Evolutionary conservation across 2,113 vertebrate species (phyloP), one percentile per base, ranked within the genome.

Genomic region (Dromaius novaehollandiae): DNA sequence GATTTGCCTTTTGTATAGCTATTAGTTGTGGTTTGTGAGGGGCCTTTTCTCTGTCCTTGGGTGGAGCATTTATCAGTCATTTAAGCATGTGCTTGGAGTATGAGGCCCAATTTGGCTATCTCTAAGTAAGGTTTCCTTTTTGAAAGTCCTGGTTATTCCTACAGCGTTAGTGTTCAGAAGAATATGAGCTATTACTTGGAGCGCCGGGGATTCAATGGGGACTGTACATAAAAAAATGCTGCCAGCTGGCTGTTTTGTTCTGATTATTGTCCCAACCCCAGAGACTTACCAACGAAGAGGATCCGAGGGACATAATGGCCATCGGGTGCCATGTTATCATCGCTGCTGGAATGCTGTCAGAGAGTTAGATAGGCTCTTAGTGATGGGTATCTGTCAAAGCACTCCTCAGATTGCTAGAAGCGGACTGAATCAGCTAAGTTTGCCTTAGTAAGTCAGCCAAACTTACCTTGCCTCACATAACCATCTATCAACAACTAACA

Each of bases 251-350:
- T 24, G 20, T 64, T 36, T 30, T 9, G 13, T 63, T 74, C 58
- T 48, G 63, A 18, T 65, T 66, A 21, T 30, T 61, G 7, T 60
- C 30, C 32, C 48, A 61, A 40, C 8, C 9, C 66, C 53, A 53
- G 69, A 53, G 50, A 85, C 96, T 97, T 94, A 98, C 98, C 98
- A 81, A 98, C 94, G 97, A 98, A 99, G 40, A 99, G 15, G 88
- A 98, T 98, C 82, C 98, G 95, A 66, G 98, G 98, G 74, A 98
- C 96, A 17, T 98, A 98, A 36, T 90, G 60, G 34, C 98, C 98
- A 26, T 99, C 98, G 40, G 97, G 97, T 5, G 98, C 95, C 97
- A 98, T 64, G 90, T 98, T 98, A 9, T 58, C 16, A 78, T 98
- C 98, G 0, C 5, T 11, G 14, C 97, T 97, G 82, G 98, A 98